A percentile compares a stretch with the other conserved stretches of the same genome.
phyloP scores from a whole-genome alignment of 2,113 vertebrate genomes.

The Chrysemys picta region DNA sequence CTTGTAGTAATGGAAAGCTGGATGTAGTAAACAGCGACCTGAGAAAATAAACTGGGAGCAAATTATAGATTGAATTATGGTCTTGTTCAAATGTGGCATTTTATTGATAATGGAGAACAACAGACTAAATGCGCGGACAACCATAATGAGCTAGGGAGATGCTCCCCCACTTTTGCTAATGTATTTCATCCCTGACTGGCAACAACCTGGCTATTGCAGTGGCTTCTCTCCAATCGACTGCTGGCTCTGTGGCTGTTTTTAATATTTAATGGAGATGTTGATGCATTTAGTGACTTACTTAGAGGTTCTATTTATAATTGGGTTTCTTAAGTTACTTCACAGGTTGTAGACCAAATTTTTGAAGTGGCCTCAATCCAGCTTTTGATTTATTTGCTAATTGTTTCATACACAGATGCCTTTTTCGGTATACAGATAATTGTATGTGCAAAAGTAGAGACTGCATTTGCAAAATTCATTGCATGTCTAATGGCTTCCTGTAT shows the following conservation, averaged over 20 bases:
- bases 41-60: neutral
- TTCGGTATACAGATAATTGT: neutral
- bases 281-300: neutral
- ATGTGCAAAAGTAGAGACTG: neutral
- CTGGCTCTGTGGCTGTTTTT: neutral
- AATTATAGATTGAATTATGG: neutral
- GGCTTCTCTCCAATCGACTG: too few relatives aligned
- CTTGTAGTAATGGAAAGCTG: neutral
- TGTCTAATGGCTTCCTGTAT: neutral
- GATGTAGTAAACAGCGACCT: neutral
- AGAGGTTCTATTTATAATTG: neutral
- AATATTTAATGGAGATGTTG: neutral
- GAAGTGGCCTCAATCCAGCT: fast-evolving
- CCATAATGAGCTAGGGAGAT: neutral
- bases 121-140: neutral
- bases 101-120: neutral
- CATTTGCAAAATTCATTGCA: neutral
- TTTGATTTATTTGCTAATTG: neutral
- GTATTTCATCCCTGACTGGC: neutral
- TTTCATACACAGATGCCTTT: fast-evolving
- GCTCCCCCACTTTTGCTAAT: neutral
- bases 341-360: neutral
- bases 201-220: neutral
- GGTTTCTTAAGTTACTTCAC: neutral
- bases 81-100: neutral